Conservation (phyloP, 2,888 invertebrate species). For the Lathronympha strigana region DNA sequence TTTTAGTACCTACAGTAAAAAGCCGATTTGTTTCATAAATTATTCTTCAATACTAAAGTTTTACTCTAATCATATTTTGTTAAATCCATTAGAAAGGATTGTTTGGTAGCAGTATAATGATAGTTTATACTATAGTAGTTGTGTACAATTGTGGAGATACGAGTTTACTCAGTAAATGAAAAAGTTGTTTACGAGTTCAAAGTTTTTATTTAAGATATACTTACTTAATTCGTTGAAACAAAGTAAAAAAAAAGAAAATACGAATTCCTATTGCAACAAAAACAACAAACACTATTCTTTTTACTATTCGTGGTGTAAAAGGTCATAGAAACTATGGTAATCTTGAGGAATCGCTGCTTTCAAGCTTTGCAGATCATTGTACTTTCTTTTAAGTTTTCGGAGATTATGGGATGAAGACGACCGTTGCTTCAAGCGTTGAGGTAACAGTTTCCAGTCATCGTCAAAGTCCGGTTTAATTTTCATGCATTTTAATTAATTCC, state of each 20-base stretch:
- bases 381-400: too few species aligned
- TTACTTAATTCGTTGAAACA: conserved; percentile 1
- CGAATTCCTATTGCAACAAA: background rate
- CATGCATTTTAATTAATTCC: conserved; percentile 28
- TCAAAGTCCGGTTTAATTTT: conserved; percentile 25
- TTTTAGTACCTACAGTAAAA: too few species aligned
- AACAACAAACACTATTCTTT: conserved; percentile 8
- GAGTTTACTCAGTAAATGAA: conserved; percentile 18
- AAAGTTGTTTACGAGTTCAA: background rate
- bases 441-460: conserved; percentile 21
- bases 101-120: background rate
- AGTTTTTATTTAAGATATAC: background rate
- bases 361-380: conserved; percentile 23
- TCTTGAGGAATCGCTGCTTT: conserved; percentile 19
- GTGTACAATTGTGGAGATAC: conserved; percentile 10
- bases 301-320: conserved; percentile 16
- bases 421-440: conserved; percentile 15
- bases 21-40: background rate
- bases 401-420: conserved; percentile 7
- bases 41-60: conserved; percentile 6
- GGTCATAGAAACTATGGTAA: conserved; percentile 27
- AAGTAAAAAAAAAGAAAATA: background rate
- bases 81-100: conserved; percentile 1
- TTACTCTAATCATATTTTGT: conserved; percentile 3
- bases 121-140: conserved; percentile 5